Conservation (phyloP, 2,888 invertebrate species). For the Heterodera filipjevi region DNA sequence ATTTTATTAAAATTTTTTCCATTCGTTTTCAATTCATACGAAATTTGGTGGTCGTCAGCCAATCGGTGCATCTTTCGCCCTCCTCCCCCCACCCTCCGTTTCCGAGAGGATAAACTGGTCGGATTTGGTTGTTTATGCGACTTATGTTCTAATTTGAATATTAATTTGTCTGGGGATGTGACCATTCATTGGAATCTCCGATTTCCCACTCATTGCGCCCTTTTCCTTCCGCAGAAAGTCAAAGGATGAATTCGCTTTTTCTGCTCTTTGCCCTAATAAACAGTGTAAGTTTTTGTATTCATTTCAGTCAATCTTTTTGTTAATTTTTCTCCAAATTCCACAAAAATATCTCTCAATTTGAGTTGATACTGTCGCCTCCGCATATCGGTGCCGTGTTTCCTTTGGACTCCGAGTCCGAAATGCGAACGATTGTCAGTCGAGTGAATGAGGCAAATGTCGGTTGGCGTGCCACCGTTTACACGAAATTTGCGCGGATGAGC, state of each 20-base stretch:
- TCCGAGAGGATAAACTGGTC: background rate
- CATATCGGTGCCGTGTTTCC: background rate
- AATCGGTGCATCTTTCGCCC: no score
- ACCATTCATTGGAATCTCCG: background rate
- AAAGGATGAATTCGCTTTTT: background rate
- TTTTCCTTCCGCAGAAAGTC: background rate
- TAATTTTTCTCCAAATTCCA: background rate
- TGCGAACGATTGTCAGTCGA: background rate
- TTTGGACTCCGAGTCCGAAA: background rate
- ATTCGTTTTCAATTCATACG: no score
- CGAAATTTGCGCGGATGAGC: slow-evolving; percentile 9
- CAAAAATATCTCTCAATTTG: background rate
- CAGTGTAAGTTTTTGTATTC: background rate
- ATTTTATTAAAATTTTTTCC: no score
- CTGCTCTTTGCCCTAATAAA: background rate
- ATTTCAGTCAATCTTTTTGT: background rate
- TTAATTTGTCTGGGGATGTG: background rate
- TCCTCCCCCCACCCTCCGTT: background rate
- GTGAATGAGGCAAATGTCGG: slow-evolving; percentile 5
- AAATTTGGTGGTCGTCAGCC: no score
- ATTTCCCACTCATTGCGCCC: background rate
- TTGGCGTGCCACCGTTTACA: background rate
- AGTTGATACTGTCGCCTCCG: background rate
- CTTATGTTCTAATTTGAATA: background rate
- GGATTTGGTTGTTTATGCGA: background rate